A percentile compares a stretch with the other conserved stretches of the same genome.
phyloP scores from a whole-genome alignment of 2,888 invertebrate genomes.

The Xanthorhoe designata region DNA sequence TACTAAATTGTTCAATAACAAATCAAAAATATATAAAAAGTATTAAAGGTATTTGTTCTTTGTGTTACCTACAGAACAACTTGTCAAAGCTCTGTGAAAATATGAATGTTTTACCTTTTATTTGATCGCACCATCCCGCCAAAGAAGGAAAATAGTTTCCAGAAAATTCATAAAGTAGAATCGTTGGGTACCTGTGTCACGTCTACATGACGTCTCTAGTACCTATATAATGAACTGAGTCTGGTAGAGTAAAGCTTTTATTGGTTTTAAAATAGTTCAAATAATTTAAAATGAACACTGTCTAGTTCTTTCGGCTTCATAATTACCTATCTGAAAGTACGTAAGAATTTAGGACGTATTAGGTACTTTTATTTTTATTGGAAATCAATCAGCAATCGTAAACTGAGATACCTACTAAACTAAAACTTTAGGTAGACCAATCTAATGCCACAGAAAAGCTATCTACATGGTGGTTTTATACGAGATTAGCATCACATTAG shows the following conservation, averaged over 20 bases:
- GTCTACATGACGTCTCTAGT: no score
- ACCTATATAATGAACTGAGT: not conserved
- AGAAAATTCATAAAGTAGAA: conserved; percentile 14
- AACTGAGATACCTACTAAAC: no score
- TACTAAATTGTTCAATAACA: not conserved
- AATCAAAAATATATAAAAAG: not conserved
- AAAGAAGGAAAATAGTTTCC: conserved; percentile 12
- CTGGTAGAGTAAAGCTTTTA: not conserved
- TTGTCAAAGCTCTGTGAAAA: not conserved
- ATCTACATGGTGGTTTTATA: no score
- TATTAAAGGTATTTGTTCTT: not conserved
- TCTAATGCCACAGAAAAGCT: no score
- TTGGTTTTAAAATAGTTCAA: not conserved
- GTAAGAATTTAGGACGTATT: no score
- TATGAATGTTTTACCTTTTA: conserved; percentile 7
- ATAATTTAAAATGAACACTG: no score
- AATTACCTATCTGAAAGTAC: no score
- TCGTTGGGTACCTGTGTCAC: not conserved
- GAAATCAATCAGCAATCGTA: no score
- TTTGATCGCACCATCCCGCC: conserved; percentile 4
- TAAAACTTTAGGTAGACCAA: no score
- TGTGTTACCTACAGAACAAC: not conserved
- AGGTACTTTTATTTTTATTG: no score
- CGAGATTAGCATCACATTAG: no score
- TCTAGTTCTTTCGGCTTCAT: no score